Base-by-base conservation (phyloP, 2,888 invertebrate species). In the Philereme vetulata region DNA sequence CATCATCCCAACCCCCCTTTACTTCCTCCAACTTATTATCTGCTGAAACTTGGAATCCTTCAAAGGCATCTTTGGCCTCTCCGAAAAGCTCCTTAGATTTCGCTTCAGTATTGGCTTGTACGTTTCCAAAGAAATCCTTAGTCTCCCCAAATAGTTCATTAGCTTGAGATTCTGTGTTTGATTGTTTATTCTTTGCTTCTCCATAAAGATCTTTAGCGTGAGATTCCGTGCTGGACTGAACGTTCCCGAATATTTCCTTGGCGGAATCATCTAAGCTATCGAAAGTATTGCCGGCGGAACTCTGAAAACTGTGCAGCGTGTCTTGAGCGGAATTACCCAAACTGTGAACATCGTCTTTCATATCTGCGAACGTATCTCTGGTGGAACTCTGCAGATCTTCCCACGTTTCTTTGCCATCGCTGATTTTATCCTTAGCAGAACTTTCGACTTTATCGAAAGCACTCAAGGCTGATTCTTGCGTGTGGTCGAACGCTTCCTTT, bases 401-500 rank as follows among this genome's bases (percentile, higher is more conserved):
- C 85, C 87, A 90, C 4, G 81, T 82, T 57, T 89, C 85, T 65
- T 78, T 84, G 38, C 84, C 85, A 67, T 85, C 86, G 72, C 71
- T 80, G 75, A 84, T 77, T 82, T 80, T 88, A 68, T 88, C 91
- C 88, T 88, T 91, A 70, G 89, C 83, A 62, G 88, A 81, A 83
- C 88, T 87, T 90, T 91, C 90, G 85, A 90, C 63, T 68, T 76
- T 84, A 76, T 88, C 92, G 86, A 90, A 89, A 84, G 90, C 72
- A 80, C 88, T 84, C 77, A 90, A 90, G 86, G 90, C 74, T 65
- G 90, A 79, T 66, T 90, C 84, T 82, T 91, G 88, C 68, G 77
- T 81, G 78, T 85, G 79, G 75, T 79, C 86, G 76, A 86, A 85
- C 70, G 87, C 85, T 61, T 84, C 81, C 66, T 82, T 83, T 34